Conservation (phyloP, 2,113 vertebrate genomes). For the Apeltes quadracus region DNA sequence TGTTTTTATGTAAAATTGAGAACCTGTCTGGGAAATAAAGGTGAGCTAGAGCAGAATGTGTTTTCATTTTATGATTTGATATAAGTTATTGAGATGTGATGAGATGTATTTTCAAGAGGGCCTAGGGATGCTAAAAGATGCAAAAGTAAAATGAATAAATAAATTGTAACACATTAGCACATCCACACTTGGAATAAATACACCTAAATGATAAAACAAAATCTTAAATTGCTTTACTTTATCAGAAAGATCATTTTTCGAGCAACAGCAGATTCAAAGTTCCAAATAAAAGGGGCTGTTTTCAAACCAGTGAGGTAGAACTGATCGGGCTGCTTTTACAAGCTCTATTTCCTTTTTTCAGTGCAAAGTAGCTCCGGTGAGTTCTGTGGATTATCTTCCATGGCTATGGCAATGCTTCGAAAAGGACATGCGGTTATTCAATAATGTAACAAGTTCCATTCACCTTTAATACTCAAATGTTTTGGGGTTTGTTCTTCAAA, state of each 20-base stretch:
- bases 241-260: not conserved
- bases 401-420: not conserved
- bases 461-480: not conserved
- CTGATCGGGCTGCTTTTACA: not conserved
- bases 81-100: too few species aligned
- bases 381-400: not conserved
- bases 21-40: too few species aligned
- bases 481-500: not conserved
- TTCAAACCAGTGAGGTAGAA: not conserved
- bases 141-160: not conserved
- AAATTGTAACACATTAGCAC: too few species aligned
- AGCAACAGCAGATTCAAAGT: too few species aligned
- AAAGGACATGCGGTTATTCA: not conserved
- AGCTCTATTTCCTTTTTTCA: constrained; percentile 1
- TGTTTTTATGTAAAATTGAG: not conserved
- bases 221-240: not conserved
- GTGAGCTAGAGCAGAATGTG: not conserved
- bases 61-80: not conserved
- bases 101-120: not conserved
- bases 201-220: not conserved
- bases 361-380: not conserved
- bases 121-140: not conserved
- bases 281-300: not conserved
- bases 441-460: not conserved
- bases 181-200: not conserved